These are phyloP conservation scores for Tangara arthus DNA, from an alignment of 2,797 vertebrate genomes.

Conservation along the genomic window DNA sequence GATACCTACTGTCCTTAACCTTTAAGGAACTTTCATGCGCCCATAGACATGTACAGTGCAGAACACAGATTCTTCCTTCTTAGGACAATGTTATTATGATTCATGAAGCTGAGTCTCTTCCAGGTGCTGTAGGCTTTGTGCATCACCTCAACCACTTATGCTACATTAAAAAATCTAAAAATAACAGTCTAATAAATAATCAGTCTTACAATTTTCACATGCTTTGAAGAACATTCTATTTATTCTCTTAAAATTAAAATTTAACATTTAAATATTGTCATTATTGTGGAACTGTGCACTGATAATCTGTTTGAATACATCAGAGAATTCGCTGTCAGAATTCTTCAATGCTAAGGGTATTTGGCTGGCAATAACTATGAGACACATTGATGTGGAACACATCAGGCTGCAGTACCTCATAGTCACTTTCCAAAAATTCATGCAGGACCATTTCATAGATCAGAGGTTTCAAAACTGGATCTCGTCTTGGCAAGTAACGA, in stretches of 20 bases:
- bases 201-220: not conserved
- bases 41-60: not conserved
- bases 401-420: slow-evolving; percentile 81
- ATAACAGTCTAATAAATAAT: not conserved
- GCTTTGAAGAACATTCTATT: not conserved
- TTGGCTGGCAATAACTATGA: not conserved
- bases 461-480: slow-evolving; percentile 91
- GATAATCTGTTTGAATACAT: not conserved
- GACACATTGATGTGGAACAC: not conserved
- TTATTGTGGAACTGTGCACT: not conserved
- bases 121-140: not conserved
- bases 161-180: not conserved
- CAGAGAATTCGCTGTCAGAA: not conserved
- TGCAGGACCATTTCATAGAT: slow-evolving; percentile 99
- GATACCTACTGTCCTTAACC: not conserved
- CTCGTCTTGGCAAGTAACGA: slow-evolving; percentile 92
- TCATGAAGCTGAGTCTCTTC: not conserved
- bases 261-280: not conserved
- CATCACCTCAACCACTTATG: not conserved
- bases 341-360: not conserved
- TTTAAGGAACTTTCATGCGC: not conserved
- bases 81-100: not conserved
- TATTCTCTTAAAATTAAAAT: not conserved
- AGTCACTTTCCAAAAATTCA: slow-evolving; percentile 95
- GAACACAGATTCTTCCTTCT: not conserved